Evolutionary conservation across 2,888 invertebrate species (phyloP), one percentile per base, ranked within the genome.

Genomic region (Epinotia bilunana): DNA sequence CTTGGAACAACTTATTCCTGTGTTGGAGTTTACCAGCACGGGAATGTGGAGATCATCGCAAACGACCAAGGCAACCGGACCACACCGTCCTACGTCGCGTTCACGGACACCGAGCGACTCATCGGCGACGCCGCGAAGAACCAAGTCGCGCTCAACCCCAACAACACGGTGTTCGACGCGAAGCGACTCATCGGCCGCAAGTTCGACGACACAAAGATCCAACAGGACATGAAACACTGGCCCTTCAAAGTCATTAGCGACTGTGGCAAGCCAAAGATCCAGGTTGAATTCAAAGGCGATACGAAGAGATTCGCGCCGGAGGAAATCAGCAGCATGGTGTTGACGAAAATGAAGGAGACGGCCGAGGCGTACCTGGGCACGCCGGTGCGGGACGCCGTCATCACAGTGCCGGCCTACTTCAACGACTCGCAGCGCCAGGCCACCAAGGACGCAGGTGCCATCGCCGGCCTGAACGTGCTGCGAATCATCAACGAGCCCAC

Each of bases 51-150:
- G 85, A 96, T 96, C 82, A 97, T 97, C 82, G 96, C 97, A 77
- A 97, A 97, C 83, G 97, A 97, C 83, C 96, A 97, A 88, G 97
- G 97, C 70, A 97, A 97, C 85, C 92, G 97, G 60, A 97, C 96
- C n/a, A 97, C 97, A 57, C 97, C 97, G 43, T 96, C 96, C 79
- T 97, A 97, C 57, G 97, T 97, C 90, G 96, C 96, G 13, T 96
- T 96, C 85, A 95, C 86, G 11, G 95, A 95, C 80, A 92, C 92
- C 18, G 95, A 95, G 82, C 87, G 95, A 64, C 89, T 95, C 53
- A 92, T 95, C 80, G 95, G 95, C 64, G 95, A 95, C 84, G 95
- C 95, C 28, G 95, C 95, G 53, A 95, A 95, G 82, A 95, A 96
- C 86, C 97, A 97, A 89, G 96, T 95, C 23, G 95, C 95, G 43